Evolutionary conservation across 2,888 invertebrate genomes (phyloP), one percentile per base, ranked within the genome.

Genomic region (Augiades crinisus): DNA sequence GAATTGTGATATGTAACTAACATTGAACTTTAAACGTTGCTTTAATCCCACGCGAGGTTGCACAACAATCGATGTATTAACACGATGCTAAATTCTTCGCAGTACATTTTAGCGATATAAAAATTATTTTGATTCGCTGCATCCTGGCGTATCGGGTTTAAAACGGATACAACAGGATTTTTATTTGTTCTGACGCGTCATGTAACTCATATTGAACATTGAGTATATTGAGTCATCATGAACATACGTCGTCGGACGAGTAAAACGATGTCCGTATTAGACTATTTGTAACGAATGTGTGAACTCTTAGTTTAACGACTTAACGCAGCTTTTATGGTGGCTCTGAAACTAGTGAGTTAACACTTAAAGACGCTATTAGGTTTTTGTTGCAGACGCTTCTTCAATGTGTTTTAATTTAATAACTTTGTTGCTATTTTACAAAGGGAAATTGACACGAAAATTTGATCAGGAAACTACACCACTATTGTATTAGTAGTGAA

Each of bases 201-300:
- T 24, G 24, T 30, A 44, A 51, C 24, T 51, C 37, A 44, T 31
- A 30, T 51, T 44, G 44, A 31, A 37, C 51, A 34, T 19, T 36
- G n/a, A n/a, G 34, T 36, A 14, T 44, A 44, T 51, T 51, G 51
- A 51, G 44, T 51, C 51, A 51, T 44, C 43, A 17, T 43, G 50
- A n/a, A n/a, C 36, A 36, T 38, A 38, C 47, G 40, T 47, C 47
- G 33, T 24, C 34, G 10, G 27, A 37, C 27, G 41, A 27, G 17
- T 41, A 8, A 12, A 33, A 50, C 14, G 12, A n/a, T 43, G 36
- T 36, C 34, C 41, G 27, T 24, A 27, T 34, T 43, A 8, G 33
- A 33, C 19, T 41, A 34, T 49, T 49, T 33, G 33, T 34, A 41
- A 49, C 13, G 14, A 33, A 33, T 31, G 40, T 49, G 49, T 33